These are phyloP conservation scores for Troglohyphantes excavatus DNA, from an alignment of 2,888 invertebrate genomes.

Conservation along the genomic window DNA sequence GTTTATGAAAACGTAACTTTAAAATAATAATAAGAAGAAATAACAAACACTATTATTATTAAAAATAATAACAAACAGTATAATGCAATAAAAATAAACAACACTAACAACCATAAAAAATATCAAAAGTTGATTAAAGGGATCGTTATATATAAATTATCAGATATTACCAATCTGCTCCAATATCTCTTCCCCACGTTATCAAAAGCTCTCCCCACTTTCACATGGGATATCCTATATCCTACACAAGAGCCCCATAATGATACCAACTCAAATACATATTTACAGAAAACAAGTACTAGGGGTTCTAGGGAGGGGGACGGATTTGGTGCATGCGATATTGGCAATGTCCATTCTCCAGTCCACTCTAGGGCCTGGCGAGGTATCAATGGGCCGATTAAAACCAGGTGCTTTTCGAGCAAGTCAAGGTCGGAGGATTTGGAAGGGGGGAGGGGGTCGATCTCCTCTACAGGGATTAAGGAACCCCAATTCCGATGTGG, in stretches of 20 bases:
- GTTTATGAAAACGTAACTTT: no score
- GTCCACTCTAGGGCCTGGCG: slow-evolving; percentile 38
- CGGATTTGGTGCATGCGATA: slow-evolving; percentile 28
- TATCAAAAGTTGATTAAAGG: no score
- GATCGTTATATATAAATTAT: no score
- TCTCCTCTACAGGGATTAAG: slow-evolving; percentile 60
- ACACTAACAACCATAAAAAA: no score
- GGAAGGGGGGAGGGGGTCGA: slow-evolving; percentile 13
- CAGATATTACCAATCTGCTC: no score
- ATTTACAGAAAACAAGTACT: slow-evolving; percentile 9
- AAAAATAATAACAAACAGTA: no score
- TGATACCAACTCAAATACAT: background rate
- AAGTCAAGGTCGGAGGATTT: slow-evolving; percentile 59
- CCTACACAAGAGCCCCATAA: background rate
- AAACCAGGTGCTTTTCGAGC: slow-evolving; percentile 71
- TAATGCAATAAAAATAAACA: no score
- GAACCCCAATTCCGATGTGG: slow-evolving; percentile 41
- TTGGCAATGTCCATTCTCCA: slow-evolving; percentile 32
- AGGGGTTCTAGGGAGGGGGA: no score
- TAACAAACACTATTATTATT: no score
- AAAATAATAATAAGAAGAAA: no score
- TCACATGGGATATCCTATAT: background rate
- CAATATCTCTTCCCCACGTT: no score
- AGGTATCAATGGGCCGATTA: slow-evolving; percentile 70
- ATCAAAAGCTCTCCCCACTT: no score